phyloP scores from a whole-genome alignment of 2,113 vertebrate genomes.

The Carettochelys insculpta region DNA sequence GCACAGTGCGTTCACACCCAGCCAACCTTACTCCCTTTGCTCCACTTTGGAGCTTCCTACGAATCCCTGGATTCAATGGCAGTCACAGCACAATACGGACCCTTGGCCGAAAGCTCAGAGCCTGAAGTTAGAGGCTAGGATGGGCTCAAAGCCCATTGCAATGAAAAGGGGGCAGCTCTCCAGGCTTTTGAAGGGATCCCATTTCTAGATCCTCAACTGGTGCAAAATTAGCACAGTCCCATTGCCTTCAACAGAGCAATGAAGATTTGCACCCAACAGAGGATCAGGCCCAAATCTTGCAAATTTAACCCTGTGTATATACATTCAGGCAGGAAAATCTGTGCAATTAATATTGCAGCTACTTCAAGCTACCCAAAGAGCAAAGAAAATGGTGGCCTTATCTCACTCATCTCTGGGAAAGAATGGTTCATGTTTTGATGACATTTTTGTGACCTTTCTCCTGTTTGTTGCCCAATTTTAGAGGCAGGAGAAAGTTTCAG shows the following conservation, averaged over 20 bases:
- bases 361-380: not conserved
- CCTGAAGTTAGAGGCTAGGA: fast-evolving
- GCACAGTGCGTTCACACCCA: not conserved
- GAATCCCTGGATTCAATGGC: not conserved
- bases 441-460: not conserved
- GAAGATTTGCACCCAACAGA: not conserved
- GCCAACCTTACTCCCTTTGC: not conserved
- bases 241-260: not conserved
- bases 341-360: not conserved
- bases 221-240: not conserved
- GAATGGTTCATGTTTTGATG: not conserved
- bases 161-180: fast-evolving
- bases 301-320: not conserved
- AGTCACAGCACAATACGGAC: not conserved
- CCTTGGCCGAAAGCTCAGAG: not conserved
- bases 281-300: not conserved
- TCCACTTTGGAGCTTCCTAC: not conserved
- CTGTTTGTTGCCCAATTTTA: not conserved
- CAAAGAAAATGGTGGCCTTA: not conserved
- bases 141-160: no score
- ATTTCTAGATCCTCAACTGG: not conserved
- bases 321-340: not conserved
- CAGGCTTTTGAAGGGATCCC: not conserved
- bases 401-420: not conserved
- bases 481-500: not conserved